These are phyloP conservation scores for Rhinatrema bivittatum DNA, from an alignment of 2,797 vertebrate genomes.

Conservation along the genomic window DNA sequence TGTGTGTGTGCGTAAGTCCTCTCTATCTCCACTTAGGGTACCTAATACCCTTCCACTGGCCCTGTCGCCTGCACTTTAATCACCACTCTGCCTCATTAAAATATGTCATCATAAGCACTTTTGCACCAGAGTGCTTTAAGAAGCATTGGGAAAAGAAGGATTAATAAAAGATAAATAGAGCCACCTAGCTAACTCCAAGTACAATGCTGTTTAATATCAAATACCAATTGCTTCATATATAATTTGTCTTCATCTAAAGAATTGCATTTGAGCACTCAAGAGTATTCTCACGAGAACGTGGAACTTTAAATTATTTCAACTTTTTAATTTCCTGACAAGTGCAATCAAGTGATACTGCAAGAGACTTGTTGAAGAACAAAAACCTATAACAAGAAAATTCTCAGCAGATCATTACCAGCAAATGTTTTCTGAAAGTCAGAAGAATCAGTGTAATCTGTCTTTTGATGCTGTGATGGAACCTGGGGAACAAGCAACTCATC, in stretches of 20 bases:
- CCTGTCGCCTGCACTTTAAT: too few relatives aligned
- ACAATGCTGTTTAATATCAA: background rate
- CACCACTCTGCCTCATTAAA: too few relatives aligned
- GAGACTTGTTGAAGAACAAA: constrained; percentile 6
- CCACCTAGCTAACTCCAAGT: too few relatives aligned
- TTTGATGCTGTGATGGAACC: constrained; percentile 10
- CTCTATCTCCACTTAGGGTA: too few relatives aligned
- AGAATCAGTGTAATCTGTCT: constrained; percentile 21
- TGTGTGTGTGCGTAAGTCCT: too few relatives aligned
- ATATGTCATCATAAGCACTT: too few relatives aligned
- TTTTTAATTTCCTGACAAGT: constrained; percentile 5
- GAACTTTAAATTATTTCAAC: constrained; percentile 4
- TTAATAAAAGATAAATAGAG: too few relatives aligned
- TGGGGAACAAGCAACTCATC: constrained; percentile 16
- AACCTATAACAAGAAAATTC: constrained; percentile 7
- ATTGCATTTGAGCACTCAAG: background rate
- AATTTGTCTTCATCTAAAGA: background rate
- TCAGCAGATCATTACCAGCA: constrained; percentile 14
- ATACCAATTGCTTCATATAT: background rate
- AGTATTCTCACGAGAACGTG: background rate
- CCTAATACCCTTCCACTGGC: too few relatives aligned
- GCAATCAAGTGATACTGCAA: constrained; percentile 9
- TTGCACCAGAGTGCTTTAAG: too few relatives aligned
- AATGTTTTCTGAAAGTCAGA: constrained; percentile 23
- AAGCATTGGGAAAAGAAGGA: too few relatives aligned